Conservation (phyloP, 2,888 invertebrate species). For the Ophonus ardosiacus region DNA sequence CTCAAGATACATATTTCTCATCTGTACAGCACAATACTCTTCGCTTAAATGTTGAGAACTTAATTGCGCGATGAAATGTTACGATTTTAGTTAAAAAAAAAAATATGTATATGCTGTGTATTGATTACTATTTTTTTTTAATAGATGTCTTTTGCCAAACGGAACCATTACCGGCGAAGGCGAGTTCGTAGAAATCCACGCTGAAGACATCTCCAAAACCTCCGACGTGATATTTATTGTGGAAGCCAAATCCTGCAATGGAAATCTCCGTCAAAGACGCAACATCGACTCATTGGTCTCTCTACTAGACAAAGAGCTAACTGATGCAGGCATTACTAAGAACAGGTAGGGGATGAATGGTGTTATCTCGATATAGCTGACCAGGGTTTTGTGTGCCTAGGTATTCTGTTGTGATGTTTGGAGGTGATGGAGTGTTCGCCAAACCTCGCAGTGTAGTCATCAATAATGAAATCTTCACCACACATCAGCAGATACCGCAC, state of each 20-base stretch:
- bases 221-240: constrained; percentile 93
- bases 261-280: constrained; percentile 81
- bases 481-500: constrained; percentile 80
- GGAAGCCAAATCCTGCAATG: constrained; percentile 91
- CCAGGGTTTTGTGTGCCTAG: constrained; percentile 74
- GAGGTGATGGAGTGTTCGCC: constrained; percentile 83
- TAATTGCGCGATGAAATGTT: too few species aligned
- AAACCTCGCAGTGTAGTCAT: constrained; percentile 86
- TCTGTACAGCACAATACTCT: too few species aligned
- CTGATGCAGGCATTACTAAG: constrained; percentile 77
- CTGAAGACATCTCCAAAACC: constrained; percentile 80
- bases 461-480: constrained; percentile 84
- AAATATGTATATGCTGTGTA: not conserved
- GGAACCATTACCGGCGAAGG: constrained; percentile 86
- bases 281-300: constrained; percentile 84
- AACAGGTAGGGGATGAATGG: constrained; percentile 79
- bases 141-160: constrained; percentile 83
- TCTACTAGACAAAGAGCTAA: constrained; percentile 84
- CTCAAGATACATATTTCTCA: too few species aligned
- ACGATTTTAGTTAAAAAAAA: too few species aligned
- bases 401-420: constrained; percentile 90
- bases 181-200: constrained; percentile 82
- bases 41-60: too few species aligned
- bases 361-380: constrained; percentile 21
- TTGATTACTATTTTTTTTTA: not conserved